Percentiles rank a stretch among this genome's conserved stretches.
Conservation (phyloP, 1,140 invertebrate genomes). For the Lasioglossum albipes region DNA sequence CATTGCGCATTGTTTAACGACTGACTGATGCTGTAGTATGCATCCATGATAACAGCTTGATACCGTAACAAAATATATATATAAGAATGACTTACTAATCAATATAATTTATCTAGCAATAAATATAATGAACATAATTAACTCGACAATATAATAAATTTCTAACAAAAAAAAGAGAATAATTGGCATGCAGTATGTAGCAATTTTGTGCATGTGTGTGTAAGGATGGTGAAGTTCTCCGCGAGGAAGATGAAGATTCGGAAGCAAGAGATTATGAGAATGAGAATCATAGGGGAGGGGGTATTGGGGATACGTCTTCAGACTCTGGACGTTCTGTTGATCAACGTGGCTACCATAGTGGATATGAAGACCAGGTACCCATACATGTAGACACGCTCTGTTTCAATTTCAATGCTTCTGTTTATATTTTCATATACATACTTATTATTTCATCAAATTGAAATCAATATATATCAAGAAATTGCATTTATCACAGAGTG, state of each 20-base stretch:
- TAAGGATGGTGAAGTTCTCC: constrained; percentile 77
- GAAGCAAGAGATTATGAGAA: constrained; percentile 75
- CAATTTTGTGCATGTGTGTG: constrained; percentile 78
- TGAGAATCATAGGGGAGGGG: constrained; percentile 73
- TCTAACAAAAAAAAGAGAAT: constrained; percentile 42
- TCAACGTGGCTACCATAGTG: constrained; percentile 72
- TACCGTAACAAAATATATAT: background rate
- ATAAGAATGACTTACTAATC: constrained; percentile 13
- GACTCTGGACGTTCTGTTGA: constrained; percentile 74
- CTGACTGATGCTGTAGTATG: background rate
- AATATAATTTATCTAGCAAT: background rate
- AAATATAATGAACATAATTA: constrained; percentile 25
- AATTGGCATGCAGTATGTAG: constrained; percentile 76
- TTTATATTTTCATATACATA: background rate
- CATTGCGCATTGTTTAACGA: constrained; percentile 2
- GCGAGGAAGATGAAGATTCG: constrained; percentile 74
- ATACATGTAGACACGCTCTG: constrained; percentile 49
- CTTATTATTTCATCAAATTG: background rate
- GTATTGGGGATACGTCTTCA: constrained; percentile 72
- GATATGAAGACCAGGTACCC: constrained; percentile 77
- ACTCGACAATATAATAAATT: constrained; percentile 2
- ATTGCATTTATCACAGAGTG: background rate
- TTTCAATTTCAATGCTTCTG: constrained; percentile 34
- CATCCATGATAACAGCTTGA: constrained; percentile 8
- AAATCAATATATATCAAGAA: constrained; percentile 4